These are phyloP conservation scores for Notospermus geniculatus DNA, from an alignment of 1,140 invertebrate species.

Conservation along the genomic window DNA sequence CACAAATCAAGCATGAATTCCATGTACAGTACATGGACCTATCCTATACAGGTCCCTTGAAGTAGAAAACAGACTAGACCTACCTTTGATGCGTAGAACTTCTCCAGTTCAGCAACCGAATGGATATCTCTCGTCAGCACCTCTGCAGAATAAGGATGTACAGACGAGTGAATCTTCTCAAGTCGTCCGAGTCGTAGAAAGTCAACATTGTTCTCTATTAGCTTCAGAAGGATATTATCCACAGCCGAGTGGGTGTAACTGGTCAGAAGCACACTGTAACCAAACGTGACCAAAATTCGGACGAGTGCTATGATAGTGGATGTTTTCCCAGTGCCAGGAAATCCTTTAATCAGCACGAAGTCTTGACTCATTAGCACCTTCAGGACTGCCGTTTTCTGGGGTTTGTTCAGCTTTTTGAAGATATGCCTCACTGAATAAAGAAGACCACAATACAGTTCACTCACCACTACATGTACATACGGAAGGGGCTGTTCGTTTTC, in stretches of 20 bases:
- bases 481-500: too few species aligned
- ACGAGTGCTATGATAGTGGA: slow-evolving; percentile 82
- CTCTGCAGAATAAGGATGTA: slow-evolving; percentile 56
- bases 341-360: slow-evolving; percentile 85
- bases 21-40: too few species aligned
- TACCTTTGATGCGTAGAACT: slow-evolving; percentile 67
- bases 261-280: slow-evolving; percentile 79
- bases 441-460: slow-evolving; percentile 13
- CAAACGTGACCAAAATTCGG: slow-evolving; percentile 68
- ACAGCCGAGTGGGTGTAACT: slow-evolving; percentile 92
- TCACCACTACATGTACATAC: too few species aligned
- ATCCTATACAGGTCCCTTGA: too few species aligned
- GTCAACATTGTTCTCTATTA: slow-evolving; percentile 64
- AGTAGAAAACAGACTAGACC: too few species aligned
- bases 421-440: slow-evolving; percentile 57
- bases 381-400: slow-evolving; percentile 76
- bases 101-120: slow-evolving; percentile 63
- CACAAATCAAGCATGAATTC: too few species aligned
- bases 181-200: slow-evolving; percentile 68
- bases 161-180: slow-evolving; percentile 62
- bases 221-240: slow-evolving; percentile 83
- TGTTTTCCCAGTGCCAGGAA: slow-evolving; percentile 95
- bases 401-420: slow-evolving; percentile 69
- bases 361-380: slow-evolving; percentile 71
- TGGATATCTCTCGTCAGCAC: slow-evolving; percentile 56